Evolutionary conservation across 2,113 vertebrate genomes (phyloP).

Genomic region (Megaptera novaeangliae): DNA sequence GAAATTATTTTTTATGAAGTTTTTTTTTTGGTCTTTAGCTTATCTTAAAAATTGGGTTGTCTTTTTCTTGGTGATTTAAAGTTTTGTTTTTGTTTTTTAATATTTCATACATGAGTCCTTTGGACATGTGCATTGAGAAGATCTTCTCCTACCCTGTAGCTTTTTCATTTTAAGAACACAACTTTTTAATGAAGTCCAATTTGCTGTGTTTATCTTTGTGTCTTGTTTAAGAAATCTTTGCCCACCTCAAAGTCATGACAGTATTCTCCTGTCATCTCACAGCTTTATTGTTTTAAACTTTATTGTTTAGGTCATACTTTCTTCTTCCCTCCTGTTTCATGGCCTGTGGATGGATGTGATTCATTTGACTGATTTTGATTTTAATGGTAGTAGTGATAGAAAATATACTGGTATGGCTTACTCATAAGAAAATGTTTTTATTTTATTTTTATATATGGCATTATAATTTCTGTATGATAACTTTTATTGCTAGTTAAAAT

Average conservation of each 20-base stretch:
- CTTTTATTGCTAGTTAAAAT: constrained; percentile 19
- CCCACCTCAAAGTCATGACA: background rate
- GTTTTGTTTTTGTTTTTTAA: background rate
- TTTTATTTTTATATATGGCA: background rate
- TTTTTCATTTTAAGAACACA: background rate
- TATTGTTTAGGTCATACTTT: background rate
- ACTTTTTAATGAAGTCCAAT: background rate
- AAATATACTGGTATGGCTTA: background rate
- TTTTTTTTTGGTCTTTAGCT: background rate
- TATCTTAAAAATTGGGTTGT: background rate
- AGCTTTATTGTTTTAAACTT: constrained; percentile 3
- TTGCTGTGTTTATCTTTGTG: background rate
- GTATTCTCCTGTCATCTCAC: background rate
- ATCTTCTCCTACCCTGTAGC: background rate
- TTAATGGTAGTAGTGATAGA: constrained; percentile 12
- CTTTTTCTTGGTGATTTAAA: background rate
- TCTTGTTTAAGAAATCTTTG: background rate
- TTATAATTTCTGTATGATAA: background rate
- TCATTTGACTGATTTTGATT: constrained; percentile 31
- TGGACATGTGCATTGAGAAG: background rate
- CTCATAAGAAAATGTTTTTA: constrained; percentile 9
- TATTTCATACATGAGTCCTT: background rate
- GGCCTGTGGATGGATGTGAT: background rate
- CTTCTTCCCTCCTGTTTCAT: background rate
- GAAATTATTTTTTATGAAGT: background rate